A percentile compares a stretch with the other conserved stretches of the same genome.
phyloP scores from a whole-genome alignment of 1,140 invertebrate species.

The Drosophila truncata region DNA sequence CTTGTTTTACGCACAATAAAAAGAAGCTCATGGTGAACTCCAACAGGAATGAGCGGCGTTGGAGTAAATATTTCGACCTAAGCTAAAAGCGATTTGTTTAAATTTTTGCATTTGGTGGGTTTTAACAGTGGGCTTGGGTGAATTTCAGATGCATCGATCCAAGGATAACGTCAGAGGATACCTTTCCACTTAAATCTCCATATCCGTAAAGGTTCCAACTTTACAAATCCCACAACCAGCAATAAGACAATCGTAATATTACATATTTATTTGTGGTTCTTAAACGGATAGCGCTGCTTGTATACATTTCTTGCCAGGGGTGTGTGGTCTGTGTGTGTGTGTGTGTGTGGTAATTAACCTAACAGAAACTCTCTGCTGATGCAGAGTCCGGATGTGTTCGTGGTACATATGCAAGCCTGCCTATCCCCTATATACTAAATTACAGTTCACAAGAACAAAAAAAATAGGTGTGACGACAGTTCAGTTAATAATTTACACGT shows the following conservation, averaged over 20 bases:
- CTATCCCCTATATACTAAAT: conserved; percentile 33
- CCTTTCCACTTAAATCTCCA: too few relatives aligned
- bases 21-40: not conserved
- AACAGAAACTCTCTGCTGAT: conserved; percentile 29
- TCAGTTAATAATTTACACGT: conserved; percentile 62
- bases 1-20: not conserved
- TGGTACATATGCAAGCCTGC: not conserved
- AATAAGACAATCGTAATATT: conserved; percentile 16
- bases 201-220: too few relatives aligned
- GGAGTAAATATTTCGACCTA: not conserved
- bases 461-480: conserved; percentile 7
- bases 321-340: not conserved
- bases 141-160: too few relatives aligned
- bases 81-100: not conserved
- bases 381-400: conserved; percentile 7
- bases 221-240: too few relatives aligned
- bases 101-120: not conserved
- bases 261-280: conserved; percentile 23
- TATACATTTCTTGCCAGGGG: conserved; percentile 27
- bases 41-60: too few relatives aligned
- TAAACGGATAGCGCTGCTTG: conserved; percentile 36
- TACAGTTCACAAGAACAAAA: conserved; percentile 31
- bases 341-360: conserved; percentile 25
- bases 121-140: too few relatives aligned
- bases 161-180: not conserved